A percentile compares a stretch with the other conserved stretches of the same genome.
Conservation (phyloP, 2,797 vertebrate species). For the Apogon talboti region DNA sequence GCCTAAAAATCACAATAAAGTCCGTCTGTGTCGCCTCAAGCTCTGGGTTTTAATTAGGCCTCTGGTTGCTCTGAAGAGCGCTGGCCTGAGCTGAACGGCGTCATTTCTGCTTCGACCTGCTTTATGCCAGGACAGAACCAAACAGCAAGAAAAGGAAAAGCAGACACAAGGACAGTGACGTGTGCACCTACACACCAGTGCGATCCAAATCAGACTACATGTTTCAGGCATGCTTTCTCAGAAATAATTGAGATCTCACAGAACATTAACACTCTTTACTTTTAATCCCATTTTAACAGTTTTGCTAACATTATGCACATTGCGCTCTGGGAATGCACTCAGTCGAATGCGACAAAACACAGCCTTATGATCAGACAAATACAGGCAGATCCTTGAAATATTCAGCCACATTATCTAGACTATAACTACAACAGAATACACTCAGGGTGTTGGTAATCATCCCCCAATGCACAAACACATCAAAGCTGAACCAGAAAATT, state of each 20-base stretch:
- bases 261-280: too few species aligned
- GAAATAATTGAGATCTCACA: too few species aligned
- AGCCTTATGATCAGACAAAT: not conserved
- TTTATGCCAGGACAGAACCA: conserved; percentile 19
- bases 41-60: conserved; percentile 16
- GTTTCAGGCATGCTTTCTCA: too few species aligned
- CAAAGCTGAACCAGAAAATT: not conserved
- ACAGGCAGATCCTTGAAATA: not conserved
- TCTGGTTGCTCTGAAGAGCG: conserved; percentile 16
- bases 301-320: too few species aligned
- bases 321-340: too few species aligned
- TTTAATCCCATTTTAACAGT: too few species aligned
- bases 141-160: conserved; percentile 11
- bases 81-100: conserved; percentile 8
- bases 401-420: not conserved
- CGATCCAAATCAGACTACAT: too few species aligned
- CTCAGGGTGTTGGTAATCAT: not conserved
- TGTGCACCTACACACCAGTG: not conserved
- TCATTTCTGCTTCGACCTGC: conserved; percentile 37
- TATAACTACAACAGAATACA: not conserved
- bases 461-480: not conserved
- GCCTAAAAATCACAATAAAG: conserved; percentile 7
- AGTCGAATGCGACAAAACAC: too few species aligned
- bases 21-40: conserved; percentile 22
- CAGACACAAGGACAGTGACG: not conserved